Conservation (phyloP, 30 jellyfish, hydroid and myxozoan species). For the Pelagia noctiluca region DNA sequence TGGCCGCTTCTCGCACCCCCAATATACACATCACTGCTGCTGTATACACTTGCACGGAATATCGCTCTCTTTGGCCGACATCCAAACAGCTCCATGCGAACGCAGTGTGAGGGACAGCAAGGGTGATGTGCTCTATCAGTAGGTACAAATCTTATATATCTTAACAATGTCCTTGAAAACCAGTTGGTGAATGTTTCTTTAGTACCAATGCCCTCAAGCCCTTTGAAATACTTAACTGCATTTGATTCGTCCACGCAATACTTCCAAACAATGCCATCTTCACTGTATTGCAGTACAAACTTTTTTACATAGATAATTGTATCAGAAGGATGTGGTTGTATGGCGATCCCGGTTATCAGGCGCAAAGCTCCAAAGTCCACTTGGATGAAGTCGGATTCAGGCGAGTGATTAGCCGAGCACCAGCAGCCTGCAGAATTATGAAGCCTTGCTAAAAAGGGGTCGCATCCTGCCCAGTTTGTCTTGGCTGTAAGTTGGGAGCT, state of each 20-base stretch:
- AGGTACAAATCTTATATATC: slow-evolving; percentile 9
- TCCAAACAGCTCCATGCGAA: slow-evolving; percentile 26
- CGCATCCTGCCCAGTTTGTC: background rate
- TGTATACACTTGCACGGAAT: background rate
- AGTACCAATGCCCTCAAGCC: background rate
- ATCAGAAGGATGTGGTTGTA: background rate
- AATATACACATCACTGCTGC: background rate
- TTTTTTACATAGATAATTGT: background rate
- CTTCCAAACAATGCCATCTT: slow-evolving; percentile 19
- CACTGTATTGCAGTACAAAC: slow-evolving; percentile 9
- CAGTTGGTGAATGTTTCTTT: slow-evolving; percentile 8
- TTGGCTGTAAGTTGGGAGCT: slow-evolving; percentile 5
- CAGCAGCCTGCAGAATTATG: background rate
- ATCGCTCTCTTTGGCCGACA: slow-evolving; percentile 17
- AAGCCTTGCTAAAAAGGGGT: slow-evolving; percentile 6
- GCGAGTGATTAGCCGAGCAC: background rate
- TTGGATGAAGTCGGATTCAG: slow-evolving; percentile 7
- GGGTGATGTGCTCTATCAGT: background rate
- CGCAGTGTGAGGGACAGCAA: background rate
- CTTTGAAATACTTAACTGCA: background rate
- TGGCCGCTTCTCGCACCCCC: background rate
- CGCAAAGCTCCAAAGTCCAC: slow-evolving; percentile 12
- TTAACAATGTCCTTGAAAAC: slow-evolving; percentile 4
- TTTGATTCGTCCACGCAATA: background rate
- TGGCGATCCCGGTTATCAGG: slow-evolving; percentile 32